Evolutionary conservation across 2,113 vertebrate genomes (phyloP), one percentile per base, ranked within the genome.

Genomic region (Xenopus laevis): DNA sequence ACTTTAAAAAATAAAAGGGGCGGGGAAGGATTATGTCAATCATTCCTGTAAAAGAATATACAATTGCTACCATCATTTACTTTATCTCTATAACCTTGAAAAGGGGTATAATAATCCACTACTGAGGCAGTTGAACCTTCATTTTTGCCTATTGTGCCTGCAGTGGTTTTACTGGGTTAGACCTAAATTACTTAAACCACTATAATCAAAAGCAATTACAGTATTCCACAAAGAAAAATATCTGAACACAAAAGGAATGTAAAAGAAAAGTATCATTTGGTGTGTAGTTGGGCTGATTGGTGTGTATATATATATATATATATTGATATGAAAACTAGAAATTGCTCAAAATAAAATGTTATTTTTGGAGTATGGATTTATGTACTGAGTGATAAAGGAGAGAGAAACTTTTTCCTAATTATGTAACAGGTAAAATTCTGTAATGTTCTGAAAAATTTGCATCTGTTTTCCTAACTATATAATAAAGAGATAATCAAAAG

Each of bases 61-160:
- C 23, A 27, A 23, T 20, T 55, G 4, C 11, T 10, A 8, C 72
- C 47, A 46, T 66, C 53, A 74, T 67, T 74, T 66, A 23, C 40
- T 67, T 20, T 53, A 71, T 63, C 45, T 79, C 74, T 71, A 72
- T 78, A 57, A 80, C 68, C 53, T n/a, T 23, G 59, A 18, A 53
- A 77, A 33, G 64, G n/a, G 73, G 20, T 71, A 13, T 68, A 78
- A 78, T 73, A 81, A 73, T 71, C 63, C 17, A 0, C 15, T 60
- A 10, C 18, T 15, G 21, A 15, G 63, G 6, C 59, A 3, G 45
- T 3, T 65, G 52, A 61, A 78, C 70, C 72, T 64, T 7, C 66
- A 0, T 46, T 79, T 44, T 40, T 79, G 60, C 72, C 82, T 75
- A 0, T 80, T 75, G 78, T 63, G 80, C 60, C 78, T 79, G 62